Percentiles rank a stretch among this genome's conserved stretches.
phyloP scores from a whole-genome alignment of 2,888 invertebrate species.

The Eumerus sabulonum region DNA sequence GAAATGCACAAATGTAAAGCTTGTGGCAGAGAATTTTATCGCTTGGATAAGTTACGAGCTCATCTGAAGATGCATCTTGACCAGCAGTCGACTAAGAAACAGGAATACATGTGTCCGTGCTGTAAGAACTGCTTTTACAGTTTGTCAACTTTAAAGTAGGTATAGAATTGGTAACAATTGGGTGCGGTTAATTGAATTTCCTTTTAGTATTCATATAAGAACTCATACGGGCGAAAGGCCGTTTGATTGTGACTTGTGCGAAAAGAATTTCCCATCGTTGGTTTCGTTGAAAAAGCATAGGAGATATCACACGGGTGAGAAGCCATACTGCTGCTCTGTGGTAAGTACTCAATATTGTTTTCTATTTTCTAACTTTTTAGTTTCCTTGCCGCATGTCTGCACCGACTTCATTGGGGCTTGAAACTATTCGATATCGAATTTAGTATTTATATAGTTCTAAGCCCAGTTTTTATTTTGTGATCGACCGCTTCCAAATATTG shows the following conservation, averaged over 20 bases:
- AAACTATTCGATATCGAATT: too few relatives aligned
- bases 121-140: constrained; percentile 85
- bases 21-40: constrained; percentile 77
- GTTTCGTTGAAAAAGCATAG: constrained; percentile 89
- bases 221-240: constrained; percentile 85
- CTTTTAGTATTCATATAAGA: constrained; percentile 83
- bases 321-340: constrained; percentile 84
- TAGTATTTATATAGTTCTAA: too few relatives aligned
- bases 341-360: constrained; percentile 75
- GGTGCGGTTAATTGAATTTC: background rate
- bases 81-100: constrained; percentile 80
- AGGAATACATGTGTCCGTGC: constrained; percentile 82
- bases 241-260: constrained; percentile 86
- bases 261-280: constrained; percentile 84
- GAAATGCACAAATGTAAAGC: constrained; percentile 78
- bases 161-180: too few relatives aligned
- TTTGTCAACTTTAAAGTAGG: constrained; percentile 80
- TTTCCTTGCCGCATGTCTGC: too few relatives aligned
- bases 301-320: constrained; percentile 82
- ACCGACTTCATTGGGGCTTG: too few relatives aligned
- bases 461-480: too few relatives aligned
- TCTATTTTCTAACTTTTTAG: too few relatives aligned
- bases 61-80: constrained; percentile 86
- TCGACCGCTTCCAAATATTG: too few relatives aligned
- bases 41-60: constrained; percentile 86